Evolutionary conservation across 53 echinoderm and acorn worm genomes (phyloP).

Genomic region (Hippasteria phrygiana): DNA sequence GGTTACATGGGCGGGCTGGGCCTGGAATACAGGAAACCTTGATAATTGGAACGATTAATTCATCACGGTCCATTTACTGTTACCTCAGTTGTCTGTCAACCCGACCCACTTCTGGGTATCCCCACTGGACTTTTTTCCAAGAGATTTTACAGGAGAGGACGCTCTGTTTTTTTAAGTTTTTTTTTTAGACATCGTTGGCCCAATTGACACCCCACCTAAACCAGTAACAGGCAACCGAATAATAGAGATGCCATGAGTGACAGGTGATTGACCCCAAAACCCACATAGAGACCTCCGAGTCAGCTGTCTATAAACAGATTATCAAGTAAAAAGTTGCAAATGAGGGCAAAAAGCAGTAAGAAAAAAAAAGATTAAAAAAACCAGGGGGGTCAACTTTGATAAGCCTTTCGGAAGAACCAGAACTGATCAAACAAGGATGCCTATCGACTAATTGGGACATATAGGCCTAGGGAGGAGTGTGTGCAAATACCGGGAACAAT

Average conservation of each 20-base stretch:
- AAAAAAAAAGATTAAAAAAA: not conserved
- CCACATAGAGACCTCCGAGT: not conserved
- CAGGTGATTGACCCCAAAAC: constrained; percentile 41
- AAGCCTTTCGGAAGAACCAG: constrained; percentile 32
- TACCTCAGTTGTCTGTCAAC: not conserved
- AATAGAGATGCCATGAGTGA: constrained; percentile 11
- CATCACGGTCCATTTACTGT: not conserved
- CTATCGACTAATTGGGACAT: not conserved
- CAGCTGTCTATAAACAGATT: constrained; percentile 16
- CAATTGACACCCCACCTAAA: not conserved
- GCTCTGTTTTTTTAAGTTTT: constrained; percentile 1
- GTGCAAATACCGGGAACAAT: constrained; percentile 21
- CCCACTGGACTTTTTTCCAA: not conserved
- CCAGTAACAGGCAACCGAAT: not conserved
- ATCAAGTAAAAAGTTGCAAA: constrained; percentile 49
- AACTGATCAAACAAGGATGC: not conserved
- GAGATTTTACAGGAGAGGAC: not conserved
- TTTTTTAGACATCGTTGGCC: constrained; percentile 16
- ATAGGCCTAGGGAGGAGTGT: constrained; percentile 11
- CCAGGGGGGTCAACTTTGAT: constrained; percentile 47
- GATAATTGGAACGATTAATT: constrained; percentile 29
- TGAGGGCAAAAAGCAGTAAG: constrained; percentile 27
- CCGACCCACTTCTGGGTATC: constrained; percentile 33
- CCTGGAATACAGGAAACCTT: not conserved
- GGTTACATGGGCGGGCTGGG: not conserved